phyloP scores from a whole-genome alignment of 2,888 invertebrate species.

The Brachypalpus laphriformis region DNA sequence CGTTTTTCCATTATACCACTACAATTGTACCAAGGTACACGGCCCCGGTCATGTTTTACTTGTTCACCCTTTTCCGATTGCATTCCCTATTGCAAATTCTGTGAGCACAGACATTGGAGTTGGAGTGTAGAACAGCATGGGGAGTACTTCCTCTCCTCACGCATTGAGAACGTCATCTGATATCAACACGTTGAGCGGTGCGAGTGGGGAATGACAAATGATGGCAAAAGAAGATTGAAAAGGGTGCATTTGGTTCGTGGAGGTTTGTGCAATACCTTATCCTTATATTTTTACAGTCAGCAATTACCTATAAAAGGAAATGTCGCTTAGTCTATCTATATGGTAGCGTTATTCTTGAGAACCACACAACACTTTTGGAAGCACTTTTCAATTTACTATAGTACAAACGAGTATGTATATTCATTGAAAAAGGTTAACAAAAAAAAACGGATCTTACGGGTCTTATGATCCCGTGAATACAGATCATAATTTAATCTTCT shows the following conservation, averaged over 20 bases:
- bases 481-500: no score
- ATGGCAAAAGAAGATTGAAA: slow-evolving; percentile 20
- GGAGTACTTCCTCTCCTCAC: slow-evolving; percentile 43
- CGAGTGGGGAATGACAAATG: slow-evolving; percentile 30
- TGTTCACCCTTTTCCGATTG: slow-evolving; percentile 65
- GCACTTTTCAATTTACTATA: no score
- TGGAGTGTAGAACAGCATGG: slow-evolving; percentile 16
- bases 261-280: not conserved
- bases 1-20: slow-evolving; percentile 24
- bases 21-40: slow-evolving; percentile 23
- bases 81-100: slow-evolving; percentile 62
- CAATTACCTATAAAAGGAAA: not conserved
- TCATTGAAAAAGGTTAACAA: no score
- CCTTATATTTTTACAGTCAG: not conserved
- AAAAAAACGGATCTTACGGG: no score
- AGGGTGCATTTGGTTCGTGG: not conserved
- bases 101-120: slow-evolving; percentile 7
- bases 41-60: slow-evolving; percentile 25
- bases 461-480: no score
- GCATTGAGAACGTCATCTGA: slow-evolving; percentile 34
- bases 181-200: slow-evolving; percentile 58
- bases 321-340: not conserved
- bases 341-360: no score
- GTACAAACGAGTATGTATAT: no score
- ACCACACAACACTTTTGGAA: no score